Base-by-base conservation (phyloP, 1,140 invertebrate species). In the Microplitis mediator region DNA sequence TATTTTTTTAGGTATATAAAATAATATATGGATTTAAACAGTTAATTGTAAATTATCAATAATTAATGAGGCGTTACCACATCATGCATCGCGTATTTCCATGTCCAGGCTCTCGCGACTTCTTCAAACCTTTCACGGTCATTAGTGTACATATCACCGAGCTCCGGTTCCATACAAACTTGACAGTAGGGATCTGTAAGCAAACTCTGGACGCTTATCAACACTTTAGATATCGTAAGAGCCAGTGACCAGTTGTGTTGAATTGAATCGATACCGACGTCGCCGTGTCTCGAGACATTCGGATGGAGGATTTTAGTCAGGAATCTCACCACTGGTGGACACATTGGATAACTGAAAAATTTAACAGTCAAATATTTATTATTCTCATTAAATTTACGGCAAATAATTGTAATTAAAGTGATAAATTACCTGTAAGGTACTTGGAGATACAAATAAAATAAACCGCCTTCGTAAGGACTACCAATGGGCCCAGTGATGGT, bases 211-310 rank as follows among this genome's bases (percentile, higher is more conserved):
- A 97, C 93, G 69, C 94, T 96, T 60, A 96, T 92, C 67, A 97
- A 90, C 56, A 96, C 91, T 82, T 98, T 98, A 54, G 94, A 93
- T 81, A 98, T 94, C 11, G 96, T 97, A 32, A 98, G 86, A 9
- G 96, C 96, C 65, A 98, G 87, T 45, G 95, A 97, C 97, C 97
- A 98, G 86, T 98, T 98, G 84, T 97, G 95, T 81, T 96, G 94
- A 80, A 98, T 96, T 11, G 95, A 97, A 87, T 98, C 97, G 72
- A 98, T 95, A 39, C 96, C 96, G 72, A 98, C 95, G 87, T 98
- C 96, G n/a, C 96, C 97, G 83, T 98, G 96, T 9, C 96, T 90
- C 32, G 95, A 97, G 36, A 98, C 93, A 86, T 98, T 98, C 3
- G 97, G 96, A 88, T 98, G 97, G 79, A 97, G 91, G 77, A 98